Evolutionary conservation across 2,113 vertebrate species (phyloP), one percentile per base, ranked within the genome.

Genomic region (Gadus macrocephalus): DNA sequence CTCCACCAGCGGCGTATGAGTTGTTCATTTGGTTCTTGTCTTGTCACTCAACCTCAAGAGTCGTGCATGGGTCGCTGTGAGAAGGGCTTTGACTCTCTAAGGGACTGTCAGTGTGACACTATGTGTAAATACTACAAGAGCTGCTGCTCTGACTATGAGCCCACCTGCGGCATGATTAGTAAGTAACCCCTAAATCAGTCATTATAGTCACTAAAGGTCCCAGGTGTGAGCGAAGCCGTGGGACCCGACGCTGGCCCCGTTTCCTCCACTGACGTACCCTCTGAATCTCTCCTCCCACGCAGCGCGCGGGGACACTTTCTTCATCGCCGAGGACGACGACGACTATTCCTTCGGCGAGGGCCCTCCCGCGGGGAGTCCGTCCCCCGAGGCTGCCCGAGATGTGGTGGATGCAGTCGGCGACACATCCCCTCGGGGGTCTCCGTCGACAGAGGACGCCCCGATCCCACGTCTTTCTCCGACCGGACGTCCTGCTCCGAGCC

Each of bases 81-180:
- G 0, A 88, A 91, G n/a, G 95, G 94, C 38, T 99, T 96, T 22
- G 78, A 93, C 0, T 17, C 78, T 0, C 49, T 11, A 67, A 91
- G 3, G 87, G 92, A 78, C 58, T 98, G 96, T 82, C 97, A 99
- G 83, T 99, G 97, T 14, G 97, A 98, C n/a, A 86, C 90, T 9
- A 91, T 98, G 82, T 98, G 97, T 66, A 25, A 89, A 20, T 98
- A 96, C 80, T 99, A 98, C 89, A 83, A 89, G 82, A 98, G 95
- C 90, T 99, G 97, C 88, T 99, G 97, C 67, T 66, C n/a, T 0
- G 96, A 99, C 85, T 98, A 92, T 31, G 38, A 86, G 64, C 71
- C 64, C 0, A 71, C 72, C 70, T 99, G 97, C 82, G 91, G 88
- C 58, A 79, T 85, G 74, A 91, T 84, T 86, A 93, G 97, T 98